These are phyloP conservation scores for Seira musarum DNA, from an alignment of 2,888 invertebrate species.

Conservation along the genomic window DNA sequence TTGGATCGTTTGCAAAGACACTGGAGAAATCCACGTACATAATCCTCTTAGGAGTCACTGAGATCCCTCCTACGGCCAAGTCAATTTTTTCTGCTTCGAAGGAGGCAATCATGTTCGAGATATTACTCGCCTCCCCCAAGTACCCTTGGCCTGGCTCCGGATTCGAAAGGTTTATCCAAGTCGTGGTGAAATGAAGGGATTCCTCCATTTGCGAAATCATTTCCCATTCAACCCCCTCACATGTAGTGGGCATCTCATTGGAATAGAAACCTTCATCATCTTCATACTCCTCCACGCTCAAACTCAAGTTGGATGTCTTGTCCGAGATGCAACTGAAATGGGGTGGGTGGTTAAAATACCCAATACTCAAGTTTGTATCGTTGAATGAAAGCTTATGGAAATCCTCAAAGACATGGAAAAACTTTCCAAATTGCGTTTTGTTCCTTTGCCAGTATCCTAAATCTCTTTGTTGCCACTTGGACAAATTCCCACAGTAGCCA, in stretches of 20 bases:
- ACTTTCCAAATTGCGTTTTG: slow-evolving; percentile 60
- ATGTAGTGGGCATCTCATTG: slow-evolving; percentile 26
- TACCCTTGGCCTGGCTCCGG: slow-evolving; percentile 22
- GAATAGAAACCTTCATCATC: not conserved
- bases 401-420: slow-evolving; percentile 56
- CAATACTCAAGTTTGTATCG: slow-evolving; percentile 53
- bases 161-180: slow-evolving; percentile 54
- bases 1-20: slow-evolving; percentile 64
- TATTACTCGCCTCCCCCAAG: slow-evolving; percentile 51
- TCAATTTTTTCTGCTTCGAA: slow-evolving; percentile 58
- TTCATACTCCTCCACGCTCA: not conserved
- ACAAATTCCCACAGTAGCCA: slow-evolving; percentile 52
- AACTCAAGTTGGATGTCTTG: not conserved
- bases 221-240: slow-evolving; percentile 65
- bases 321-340: slow-evolving; percentile 53
- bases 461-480: slow-evolving; percentile 47
- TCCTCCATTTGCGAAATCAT: slow-evolving; percentile 60
- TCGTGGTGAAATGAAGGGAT: slow-evolving; percentile 58
- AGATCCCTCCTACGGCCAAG: slow-evolving; percentile 63
- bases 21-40: slow-evolving; percentile 61
- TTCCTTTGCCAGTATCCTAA: slow-evolving; percentile 65
- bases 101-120: slow-evolving; percentile 59
- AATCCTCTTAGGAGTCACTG: slow-evolving; percentile 54
- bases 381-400: slow-evolving; percentile 52
- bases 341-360: slow-evolving; percentile 63